Percentiles rank a stretch among this genome's conserved stretches.
phyloP scores from a whole-genome alignment of 2,888 invertebrate species.

The Cataglyphis cursor region DNA sequence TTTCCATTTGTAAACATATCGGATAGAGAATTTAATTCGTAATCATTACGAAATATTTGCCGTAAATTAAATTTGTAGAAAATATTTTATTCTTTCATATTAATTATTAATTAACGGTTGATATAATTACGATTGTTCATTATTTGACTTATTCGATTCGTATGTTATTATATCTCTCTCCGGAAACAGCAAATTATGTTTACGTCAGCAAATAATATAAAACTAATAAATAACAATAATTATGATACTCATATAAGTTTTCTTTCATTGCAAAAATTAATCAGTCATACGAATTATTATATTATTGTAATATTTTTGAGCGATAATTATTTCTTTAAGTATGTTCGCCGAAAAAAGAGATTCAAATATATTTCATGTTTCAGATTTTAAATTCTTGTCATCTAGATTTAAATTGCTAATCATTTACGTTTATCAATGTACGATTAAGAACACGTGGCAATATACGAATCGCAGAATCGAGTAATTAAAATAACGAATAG shows the following conservation, averaged over 20 bases:
- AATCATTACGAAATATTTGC: too few relatives aligned
- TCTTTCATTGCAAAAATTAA: too few relatives aligned
- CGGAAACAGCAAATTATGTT: neutral
- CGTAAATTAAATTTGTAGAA: too few relatives aligned
- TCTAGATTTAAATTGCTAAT: neutral
- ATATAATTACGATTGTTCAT: too few relatives aligned
- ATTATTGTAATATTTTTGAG: neutral
- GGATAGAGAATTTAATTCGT: too few relatives aligned
- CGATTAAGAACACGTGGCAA: too few relatives aligned
- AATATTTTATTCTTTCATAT: too few relatives aligned
- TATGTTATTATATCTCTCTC: neutral
- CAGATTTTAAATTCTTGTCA: neutral
- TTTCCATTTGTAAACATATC: too few relatives aligned
- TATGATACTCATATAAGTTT: too few relatives aligned
- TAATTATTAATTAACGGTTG: too few relatives aligned
- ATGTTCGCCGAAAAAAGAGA: neutral
- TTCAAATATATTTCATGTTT: neutral
- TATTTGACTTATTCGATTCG: too few relatives aligned
- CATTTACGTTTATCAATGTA: neutral
- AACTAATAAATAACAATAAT: neutral
- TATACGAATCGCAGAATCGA: neutral
- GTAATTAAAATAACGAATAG: neutral
- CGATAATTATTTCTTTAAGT: neutral
- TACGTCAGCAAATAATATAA: neutral
- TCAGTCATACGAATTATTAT: too few relatives aligned